Base-by-base conservation (phyloP, 1,140 invertebrate species). In the Brachionus manjavacas region DNA sequence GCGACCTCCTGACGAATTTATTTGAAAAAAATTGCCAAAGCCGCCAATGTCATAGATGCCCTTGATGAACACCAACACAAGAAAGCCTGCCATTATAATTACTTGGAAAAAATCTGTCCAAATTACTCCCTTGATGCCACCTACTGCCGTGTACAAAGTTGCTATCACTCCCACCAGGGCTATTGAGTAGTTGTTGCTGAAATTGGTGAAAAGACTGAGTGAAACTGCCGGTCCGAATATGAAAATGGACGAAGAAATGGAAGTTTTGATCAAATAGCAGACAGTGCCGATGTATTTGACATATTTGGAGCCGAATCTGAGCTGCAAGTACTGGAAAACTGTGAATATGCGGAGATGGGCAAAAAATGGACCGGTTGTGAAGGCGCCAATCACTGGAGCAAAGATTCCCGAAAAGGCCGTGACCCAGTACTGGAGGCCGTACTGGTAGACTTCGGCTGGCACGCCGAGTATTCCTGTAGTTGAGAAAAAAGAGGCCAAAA, bases 111-210 rank as follows among this genome's bases (percentile, higher is more conserved):
- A 81, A 85, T 96, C 95, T 0, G 94, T 94, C 91, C 95, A 95
- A 84, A 96, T 93, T 0, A 95, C 94, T 8, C 94, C 94, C 89
- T 95, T 95, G 92, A 96, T 94, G 3, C 95, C 95, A 52, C 95
- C 72, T 9, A 60, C 46, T 12, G 70, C 16, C 16, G 55, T 85
- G 16, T 79, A 79, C n/a, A 72, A 52, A 31, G 87, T 84, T 60
- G 87, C 84, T 11, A 76, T 84, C n/a, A 86, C 85, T 9, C 87
- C 87, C 14, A 86, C 31, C 0, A 80, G 2, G 3, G 25, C 11
- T 28, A 74, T 74, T 16, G 70, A 74, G 16, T 41, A 41, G 16
- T 16, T 39, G 2, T 74, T 41, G 39, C 35, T 41, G 14, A 74
- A 16, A 11, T 1, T 74, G 3, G 70, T 23, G 11, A 74, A 74